A percentile compares a stretch with the other conserved stretches of the same genome.
Evolutionary conservation across 1,140 invertebrate genomes (phyloP).

Genomic region (Euura saliciscinereae): DNA sequence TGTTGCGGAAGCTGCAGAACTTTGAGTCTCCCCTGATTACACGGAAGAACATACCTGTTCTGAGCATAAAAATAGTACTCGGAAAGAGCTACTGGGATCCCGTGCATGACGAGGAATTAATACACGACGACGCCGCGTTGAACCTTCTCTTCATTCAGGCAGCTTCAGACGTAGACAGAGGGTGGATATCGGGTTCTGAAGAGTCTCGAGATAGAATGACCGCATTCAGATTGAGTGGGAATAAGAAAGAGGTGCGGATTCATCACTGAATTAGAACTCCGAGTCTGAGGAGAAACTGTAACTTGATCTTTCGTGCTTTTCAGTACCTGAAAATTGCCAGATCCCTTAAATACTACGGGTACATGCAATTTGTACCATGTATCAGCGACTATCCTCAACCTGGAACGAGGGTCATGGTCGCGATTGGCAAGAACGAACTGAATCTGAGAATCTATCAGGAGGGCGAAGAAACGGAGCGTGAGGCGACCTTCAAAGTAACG

Average conservation of each 20-base stretch:
- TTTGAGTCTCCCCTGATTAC: slow-evolving; percentile 97
- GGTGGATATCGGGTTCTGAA: slow-evolving; percentile 79
- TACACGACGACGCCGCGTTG: slow-evolving; percentile 79
- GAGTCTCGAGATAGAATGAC: slow-evolving; percentile 74
- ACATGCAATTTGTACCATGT: slow-evolving; percentile 81
- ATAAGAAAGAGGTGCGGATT: slow-evolving; percentile 77
- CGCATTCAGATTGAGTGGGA: slow-evolving; percentile 73
- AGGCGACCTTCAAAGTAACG: slow-evolving; percentile 90
- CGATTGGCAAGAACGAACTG: slow-evolving; percentile 80
- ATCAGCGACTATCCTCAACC: slow-evolving; percentile 78
- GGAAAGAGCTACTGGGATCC: slow-evolving; percentile 84
- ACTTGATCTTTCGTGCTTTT: slow-evolving; percentile 38
- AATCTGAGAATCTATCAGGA: slow-evolving; percentile 65
- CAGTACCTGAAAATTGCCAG: slow-evolving; percentile 85
- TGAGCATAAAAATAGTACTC: slow-evolving; percentile 42
- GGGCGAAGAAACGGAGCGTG: slow-evolving; percentile 57
- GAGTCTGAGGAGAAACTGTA: not conserved
- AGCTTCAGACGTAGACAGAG: slow-evolving; percentile 81
- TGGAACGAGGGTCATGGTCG: slow-evolving; percentile 70
- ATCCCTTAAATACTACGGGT: slow-evolving; percentile 87
- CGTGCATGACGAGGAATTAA: slow-evolving; percentile 80
- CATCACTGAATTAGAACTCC: not conserved
- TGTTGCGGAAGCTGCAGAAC: slow-evolving; percentile 88
- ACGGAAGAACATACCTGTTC: slow-evolving; percentile 64
- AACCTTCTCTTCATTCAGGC: slow-evolving; percentile 90